Percentiles rank a stretch among this genome's conserved stretches.
Evolutionary conservation across 2,888 invertebrate genomes (phyloP).

Genomic region (Pristionchus entomophagus): DNA sequence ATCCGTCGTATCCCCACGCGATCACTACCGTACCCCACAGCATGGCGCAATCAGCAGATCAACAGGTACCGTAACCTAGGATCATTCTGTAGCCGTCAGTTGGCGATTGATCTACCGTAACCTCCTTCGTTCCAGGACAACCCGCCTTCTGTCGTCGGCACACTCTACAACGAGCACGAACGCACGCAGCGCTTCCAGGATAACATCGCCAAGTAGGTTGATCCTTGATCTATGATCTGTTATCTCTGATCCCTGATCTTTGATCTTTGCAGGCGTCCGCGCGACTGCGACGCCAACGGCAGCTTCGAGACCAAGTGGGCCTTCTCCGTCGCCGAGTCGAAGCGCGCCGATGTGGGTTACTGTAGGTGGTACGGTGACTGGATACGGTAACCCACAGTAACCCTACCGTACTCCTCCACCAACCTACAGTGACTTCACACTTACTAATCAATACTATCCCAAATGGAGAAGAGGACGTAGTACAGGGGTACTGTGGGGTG

Average conservation of each 20-base stretch:
- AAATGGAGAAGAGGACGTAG: neutral
- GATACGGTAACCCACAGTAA: neutral
- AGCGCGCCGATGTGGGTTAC: conserved; percentile 14
- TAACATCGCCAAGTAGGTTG: neutral
- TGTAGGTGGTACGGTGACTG: neutral
- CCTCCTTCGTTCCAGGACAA: neutral
- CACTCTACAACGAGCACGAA: conserved; percentile 35
- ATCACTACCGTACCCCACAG: neutral
- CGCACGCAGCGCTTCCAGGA: conserved; percentile 18
- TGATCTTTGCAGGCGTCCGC: conserved; percentile 16
- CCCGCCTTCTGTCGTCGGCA: conserved; percentile 5
- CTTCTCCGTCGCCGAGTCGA: conserved; percentile 19
- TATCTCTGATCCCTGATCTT: neutral
- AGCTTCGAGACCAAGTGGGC: conserved; percentile 43
- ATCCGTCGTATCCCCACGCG: neutral
- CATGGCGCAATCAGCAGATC: conserved; percentile 12
- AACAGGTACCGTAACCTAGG: conserved; percentile 22
- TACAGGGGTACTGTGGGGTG: neutral
- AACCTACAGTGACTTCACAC: too few species aligned
- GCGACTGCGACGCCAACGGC: neutral
- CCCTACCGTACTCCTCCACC: too few species aligned
- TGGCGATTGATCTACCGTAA: neutral
- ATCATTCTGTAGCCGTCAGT: neutral
- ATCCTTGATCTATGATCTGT: neutral
- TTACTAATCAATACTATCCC: too few species aligned